Evolutionary conservation across 35 echinoderm and acorn worm species (phyloP), one percentile per base, ranked within the genome.

Genomic region (Strongylocentrotus purpuratus): DNA sequence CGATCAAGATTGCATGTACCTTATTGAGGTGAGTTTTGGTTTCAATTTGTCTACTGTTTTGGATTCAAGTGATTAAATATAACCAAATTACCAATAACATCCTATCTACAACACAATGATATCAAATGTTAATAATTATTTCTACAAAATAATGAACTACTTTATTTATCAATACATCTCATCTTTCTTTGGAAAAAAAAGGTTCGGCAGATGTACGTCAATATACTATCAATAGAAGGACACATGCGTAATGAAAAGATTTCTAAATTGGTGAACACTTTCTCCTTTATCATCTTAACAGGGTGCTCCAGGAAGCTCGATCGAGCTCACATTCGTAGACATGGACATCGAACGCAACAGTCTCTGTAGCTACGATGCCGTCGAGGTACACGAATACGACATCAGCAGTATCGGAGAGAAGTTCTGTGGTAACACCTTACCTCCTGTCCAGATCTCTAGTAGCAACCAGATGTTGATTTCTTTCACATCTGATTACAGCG

Each of bases 11-110:
- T 97, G 96, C 35, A 41, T 87, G 33, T 97, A 94, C 91, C 47
- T 89, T 20, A 94, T 97, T 46, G 92, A 97, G 95, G 96, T 97
- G 33, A 94, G 94, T 92, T 5, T 70, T 50, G 48, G 48, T 1
- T 12, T n/a, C n/a, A n/a, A n/a, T n/a, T n/a, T n/a, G n/a, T n/a
- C n/a, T n/a, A n/a, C n/a, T n/a, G n/a, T n/a, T n/a, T n/a, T n/a
- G n/a, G n/a, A n/a, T n/a, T n/a, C n/a, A n/a, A n/a, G n/a, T n/a
- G n/a, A n/a, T n/a, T n/a, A n/a, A n/a, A n/a, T n/a, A n/a, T n/a
- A n/a, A n/a, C n/a, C n/a, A n/a, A n/a, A n/a, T n/a, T n/a, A n/a
- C n/a, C n/a, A n/a, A n/a, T n/a, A n/a, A 71, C 61, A 71, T 11
- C 11, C n/a, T n/a, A n/a, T n/a, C n/a, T 71, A 13, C 25, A 13